Evolutionary conservation across 2,888 invertebrate species (phyloP).

Genomic region (Aphelenchoides bicaudatus): DNA sequence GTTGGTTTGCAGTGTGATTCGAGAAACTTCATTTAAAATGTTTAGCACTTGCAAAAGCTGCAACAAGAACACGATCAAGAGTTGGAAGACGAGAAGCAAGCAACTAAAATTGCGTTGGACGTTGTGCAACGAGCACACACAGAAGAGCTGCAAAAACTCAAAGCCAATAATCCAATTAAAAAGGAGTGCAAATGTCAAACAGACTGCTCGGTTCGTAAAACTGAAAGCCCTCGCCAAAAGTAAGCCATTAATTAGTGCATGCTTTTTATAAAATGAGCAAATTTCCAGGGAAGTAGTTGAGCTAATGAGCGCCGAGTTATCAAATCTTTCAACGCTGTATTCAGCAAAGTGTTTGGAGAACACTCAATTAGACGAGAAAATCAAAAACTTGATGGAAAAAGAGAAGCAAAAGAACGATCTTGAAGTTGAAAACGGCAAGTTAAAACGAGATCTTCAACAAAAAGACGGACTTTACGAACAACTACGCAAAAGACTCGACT

Average conservation of each 20-base stretch:
- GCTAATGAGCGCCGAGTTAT: constrained; percentile 50
- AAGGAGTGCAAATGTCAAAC: not conserved
- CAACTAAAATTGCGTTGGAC: constrained; percentile 55
- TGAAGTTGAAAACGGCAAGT: constrained; percentile 29
- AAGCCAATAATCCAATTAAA: not conserved
- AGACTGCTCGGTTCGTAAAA: constrained; percentile 11
- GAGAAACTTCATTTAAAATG: no score
- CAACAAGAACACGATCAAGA: constrained; percentile 45
- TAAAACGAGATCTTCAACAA: constrained; percentile 31
- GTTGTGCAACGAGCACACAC: constrained; percentile 56
- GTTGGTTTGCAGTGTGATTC: no score
- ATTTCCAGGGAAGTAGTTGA: constrained; percentile 33
- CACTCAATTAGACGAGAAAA: constrained; percentile 54
- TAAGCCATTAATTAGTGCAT: not conserved
- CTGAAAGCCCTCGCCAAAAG: constrained; percentile 22
- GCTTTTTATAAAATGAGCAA: not conserved
- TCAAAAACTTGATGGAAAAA: constrained; percentile 22
- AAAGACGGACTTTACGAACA: constrained; percentile 31
- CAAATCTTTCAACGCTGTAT: constrained; percentile 52
- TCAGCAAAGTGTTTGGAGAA: constrained; percentile 59
- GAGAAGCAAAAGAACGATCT: constrained; percentile 23
- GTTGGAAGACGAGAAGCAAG: constrained; percentile 55
- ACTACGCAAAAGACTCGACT: constrained; percentile 21
- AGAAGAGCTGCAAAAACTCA: constrained; percentile 45
- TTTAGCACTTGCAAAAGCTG: constrained; percentile 39